Evolutionary conservation across 2,113 vertebrate genomes (phyloP).

Genomic region (Solenodon paradoxus): DNA sequence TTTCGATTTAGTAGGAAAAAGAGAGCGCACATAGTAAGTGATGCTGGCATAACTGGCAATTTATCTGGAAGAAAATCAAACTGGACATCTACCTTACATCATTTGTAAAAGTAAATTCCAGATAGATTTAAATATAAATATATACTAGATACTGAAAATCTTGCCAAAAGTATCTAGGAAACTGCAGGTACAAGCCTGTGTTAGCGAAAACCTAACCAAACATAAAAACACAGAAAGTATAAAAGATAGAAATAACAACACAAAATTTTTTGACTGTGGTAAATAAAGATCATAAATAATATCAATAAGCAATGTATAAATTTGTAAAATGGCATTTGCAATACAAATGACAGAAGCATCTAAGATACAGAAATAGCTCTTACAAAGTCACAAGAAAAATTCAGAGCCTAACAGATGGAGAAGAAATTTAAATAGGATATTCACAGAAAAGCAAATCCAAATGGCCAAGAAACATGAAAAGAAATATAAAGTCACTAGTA

Average conservation of each 20-base stretch:
- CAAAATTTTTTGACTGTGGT: background rate
- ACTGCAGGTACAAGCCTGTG: background rate
- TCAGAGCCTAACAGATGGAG: background rate
- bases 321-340: conserved; percentile 5
- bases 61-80: conserved; percentile 24
- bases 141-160: background rate
- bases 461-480: background rate
- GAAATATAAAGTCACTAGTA: background rate
- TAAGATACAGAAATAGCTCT: conserved; percentile 20
- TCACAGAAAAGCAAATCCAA: conserved; percentile 9
- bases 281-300: conserved; percentile 2
- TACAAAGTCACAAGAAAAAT: background rate
- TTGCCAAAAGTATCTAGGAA: background rate
- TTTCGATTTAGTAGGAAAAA: background rate
- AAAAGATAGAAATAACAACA: background rate
- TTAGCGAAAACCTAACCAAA: background rate
- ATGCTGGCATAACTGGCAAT: background rate
- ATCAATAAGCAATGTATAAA: background rate
- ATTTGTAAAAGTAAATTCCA: background rate
- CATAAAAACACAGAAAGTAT: background rate
- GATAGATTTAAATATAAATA: background rate
- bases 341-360: background rate
- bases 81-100: background rate
- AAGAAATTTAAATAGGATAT: background rate
- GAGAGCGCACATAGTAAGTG: background rate